Evolutionary conservation across 2,888 invertebrate genomes (phyloP), one percentile per base, ranked within the genome.

Genomic region (Nephrocerus scutellatus): DNA sequence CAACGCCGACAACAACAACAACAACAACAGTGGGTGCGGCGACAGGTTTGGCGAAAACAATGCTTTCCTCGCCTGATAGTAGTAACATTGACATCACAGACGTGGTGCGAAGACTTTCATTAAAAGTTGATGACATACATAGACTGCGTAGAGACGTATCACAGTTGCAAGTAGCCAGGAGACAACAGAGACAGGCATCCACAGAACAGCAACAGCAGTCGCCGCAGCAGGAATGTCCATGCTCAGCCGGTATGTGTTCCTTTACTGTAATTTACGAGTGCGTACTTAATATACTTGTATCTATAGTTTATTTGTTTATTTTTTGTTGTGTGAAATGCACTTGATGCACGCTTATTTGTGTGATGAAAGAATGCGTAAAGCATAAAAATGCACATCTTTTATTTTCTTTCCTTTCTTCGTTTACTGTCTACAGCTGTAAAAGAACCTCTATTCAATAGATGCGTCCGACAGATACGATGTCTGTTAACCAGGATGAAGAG

Each of bases 241-340:
- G 82, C 73, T 81, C 80, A 64, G 73, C 81, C 81, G 82, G 82
- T 80, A 63, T 65, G 70, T 60, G 41, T 39, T n/a, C n/a, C n/a
- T n/a, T n/a, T n/a, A n/a, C n/a, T n/a, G n/a, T n/a, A n/a, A n/a
- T n/a, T n/a, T n/a, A n/a, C n/a, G n/a, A 20, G 16, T 25, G 21
- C 28, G 23, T 33, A 22, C 12, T 32, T 21, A 2, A 7, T 21
- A 6, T 18, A 6, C 15, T 15, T 36, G 12, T 26, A 6, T 30
- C 20, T 12, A 20, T 30, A 20, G 20, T 19, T 30, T 6, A 9
- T n/a, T 26, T 6, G 29, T 15, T n/a, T n/a, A n/a, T n/a, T n/a
- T n/a, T n/a, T n/a, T n/a, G n/a, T n/a, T n/a, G n/a, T n/a, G n/a
- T n/a, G n/a, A n/a, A n/a, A n/a, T n/a, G n/a, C n/a, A n/a, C n/a